Conservation (phyloP, 2,888 invertebrate genomes). For the Agriotes lineatus region DNA sequence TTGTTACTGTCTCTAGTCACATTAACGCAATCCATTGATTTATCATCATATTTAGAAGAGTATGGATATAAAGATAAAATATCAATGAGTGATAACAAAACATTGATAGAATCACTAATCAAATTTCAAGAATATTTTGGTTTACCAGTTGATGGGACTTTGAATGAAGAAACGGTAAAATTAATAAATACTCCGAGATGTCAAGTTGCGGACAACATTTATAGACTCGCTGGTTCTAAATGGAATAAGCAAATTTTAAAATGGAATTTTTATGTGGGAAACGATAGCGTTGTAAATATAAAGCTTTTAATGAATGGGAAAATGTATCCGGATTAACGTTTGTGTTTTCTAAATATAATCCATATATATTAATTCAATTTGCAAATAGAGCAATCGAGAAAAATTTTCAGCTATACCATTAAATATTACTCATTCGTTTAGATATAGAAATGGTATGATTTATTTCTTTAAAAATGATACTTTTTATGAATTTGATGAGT, state of each 20-base stretch:
- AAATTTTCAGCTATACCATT: neutral
- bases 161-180: neutral
- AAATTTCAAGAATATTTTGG: neutral
- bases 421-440: too few relatives aligned
- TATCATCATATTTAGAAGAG: neutral
- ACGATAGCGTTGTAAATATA: neutral
- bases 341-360: neutral
- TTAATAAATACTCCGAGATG: neutral
- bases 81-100: neutral
- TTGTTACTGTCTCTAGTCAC: neutral
- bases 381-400: too few relatives aligned
- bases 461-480: neutral
- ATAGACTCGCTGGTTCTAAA: neutral
- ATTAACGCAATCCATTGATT: neutral
- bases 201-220: too few relatives aligned
- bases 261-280: neutral
- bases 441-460: neutral
- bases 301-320: too few relatives aligned
- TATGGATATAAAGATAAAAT: neutral
- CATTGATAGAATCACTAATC: neutral
- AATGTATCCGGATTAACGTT: neutral
- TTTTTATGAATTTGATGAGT: neutral
- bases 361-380: neutral
- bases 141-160: too few relatives aligned
- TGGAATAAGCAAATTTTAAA: neutral